phyloP scores from a whole-genome alignment of 2,888 invertebrate genomes.

The Steinernema scapterisci region DNA sequence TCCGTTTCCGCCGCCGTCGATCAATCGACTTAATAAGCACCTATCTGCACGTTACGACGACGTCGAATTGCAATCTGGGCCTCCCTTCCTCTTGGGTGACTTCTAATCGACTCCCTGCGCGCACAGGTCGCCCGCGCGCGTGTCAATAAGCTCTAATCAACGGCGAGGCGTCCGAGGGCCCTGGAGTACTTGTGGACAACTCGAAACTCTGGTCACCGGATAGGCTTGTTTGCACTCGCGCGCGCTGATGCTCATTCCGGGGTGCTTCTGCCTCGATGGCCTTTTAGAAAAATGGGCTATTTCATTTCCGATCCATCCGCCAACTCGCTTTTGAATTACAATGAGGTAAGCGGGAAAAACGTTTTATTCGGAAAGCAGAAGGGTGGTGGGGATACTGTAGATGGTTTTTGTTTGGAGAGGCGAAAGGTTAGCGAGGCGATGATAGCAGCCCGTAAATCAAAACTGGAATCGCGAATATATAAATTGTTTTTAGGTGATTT shows the following conservation, averaged over 20 bases:
- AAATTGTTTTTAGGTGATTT: too few relatives aligned
- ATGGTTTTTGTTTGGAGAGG: too few relatives aligned
- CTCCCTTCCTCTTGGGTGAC: neutral
- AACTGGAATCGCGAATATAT: too few relatives aligned
- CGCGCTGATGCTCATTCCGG: neutral
- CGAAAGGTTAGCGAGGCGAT: too few relatives aligned
- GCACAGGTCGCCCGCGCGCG: neutral
- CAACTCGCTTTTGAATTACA: neutral
- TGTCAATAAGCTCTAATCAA: conserved; percentile 4
- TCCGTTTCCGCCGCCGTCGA: neutral
- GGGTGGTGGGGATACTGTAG: too few relatives aligned
- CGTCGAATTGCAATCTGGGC: conserved; percentile 13
- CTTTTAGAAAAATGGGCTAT: conserved; percentile 11
- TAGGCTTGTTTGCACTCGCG: conserved; percentile 14
- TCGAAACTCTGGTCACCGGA: conserved; percentile 6
- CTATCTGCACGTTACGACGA: conserved; percentile 24
- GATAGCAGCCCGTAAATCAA: too few relatives aligned
- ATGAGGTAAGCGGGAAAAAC: neutral
- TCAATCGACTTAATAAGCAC: conserved; percentile 29
- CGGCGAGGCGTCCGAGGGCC: neutral
- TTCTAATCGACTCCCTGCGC: neutral
- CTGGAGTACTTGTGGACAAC: neutral
- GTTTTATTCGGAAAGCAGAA: too few relatives aligned
- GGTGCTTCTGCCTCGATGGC: conserved; percentile 16
- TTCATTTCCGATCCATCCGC: neutral